Evolutionary conservation across 2,888 invertebrate species (phyloP).

Genomic region (Hartigia nigra): DNA sequence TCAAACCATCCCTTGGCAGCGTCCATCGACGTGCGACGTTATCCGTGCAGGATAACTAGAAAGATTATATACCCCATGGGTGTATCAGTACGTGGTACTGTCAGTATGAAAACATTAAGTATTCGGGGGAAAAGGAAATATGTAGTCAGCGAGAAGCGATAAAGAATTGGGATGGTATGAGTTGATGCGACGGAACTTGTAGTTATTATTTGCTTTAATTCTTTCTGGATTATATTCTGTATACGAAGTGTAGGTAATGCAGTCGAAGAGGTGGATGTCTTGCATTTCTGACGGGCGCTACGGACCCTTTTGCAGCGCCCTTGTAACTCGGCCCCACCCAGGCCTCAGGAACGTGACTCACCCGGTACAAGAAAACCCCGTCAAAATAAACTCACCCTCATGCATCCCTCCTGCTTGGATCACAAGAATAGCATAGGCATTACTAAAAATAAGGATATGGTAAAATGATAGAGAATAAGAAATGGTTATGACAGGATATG

Average conservation of each 20-base stretch:
- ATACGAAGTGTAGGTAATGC: not conserved
- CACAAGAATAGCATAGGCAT: not conserved
- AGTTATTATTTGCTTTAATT: not conserved
- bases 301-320: not conserved
- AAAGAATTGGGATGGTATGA: not conserved
- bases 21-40: not conserved
- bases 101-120: not conserved
- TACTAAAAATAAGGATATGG: not conserved
- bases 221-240: not conserved
- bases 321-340: slow-evolving; percentile 3
- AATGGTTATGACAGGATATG: not conserved
- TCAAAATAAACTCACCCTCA: slow-evolving; percentile 29
- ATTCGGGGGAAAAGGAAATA: not conserved
- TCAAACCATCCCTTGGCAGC: not conserved
- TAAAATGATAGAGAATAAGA: not conserved
- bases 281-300: not conserved
- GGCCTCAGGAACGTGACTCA: slow-evolving; percentile 4
- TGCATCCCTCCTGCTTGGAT: slow-evolving; percentile 5
- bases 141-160: not conserved
- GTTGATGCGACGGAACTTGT: not conserved
- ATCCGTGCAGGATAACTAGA: not conserved
- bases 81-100: not conserved
- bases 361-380: slow-evolving; percentile 5
- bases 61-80: not conserved
- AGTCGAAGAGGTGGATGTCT: not conserved